Percentiles rank a stretch among this genome's conserved stretches.
These are phyloP conservation scores for Dipodomys ordii DNA, from an alignment of 2,113 vertebrate genomes.

Conservation along the genomic window DNA sequence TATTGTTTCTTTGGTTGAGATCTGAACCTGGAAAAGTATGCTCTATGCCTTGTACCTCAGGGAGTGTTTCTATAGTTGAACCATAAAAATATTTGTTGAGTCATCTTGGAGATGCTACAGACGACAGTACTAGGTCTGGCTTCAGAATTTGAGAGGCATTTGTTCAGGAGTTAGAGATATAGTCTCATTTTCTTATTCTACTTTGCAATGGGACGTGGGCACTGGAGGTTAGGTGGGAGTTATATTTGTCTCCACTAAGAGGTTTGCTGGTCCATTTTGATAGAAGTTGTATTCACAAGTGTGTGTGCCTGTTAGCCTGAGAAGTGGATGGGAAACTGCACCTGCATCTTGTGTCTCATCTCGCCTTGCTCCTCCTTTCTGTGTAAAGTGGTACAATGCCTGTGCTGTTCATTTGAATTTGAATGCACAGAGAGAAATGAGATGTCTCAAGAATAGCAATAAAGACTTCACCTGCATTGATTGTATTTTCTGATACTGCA, in stretches of 20 bases:
- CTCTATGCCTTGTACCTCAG: background rate
- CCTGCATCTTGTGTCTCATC: background rate
- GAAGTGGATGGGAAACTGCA: background rate
- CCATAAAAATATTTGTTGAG: background rate
- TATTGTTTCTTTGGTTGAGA: slow-evolving; percentile 56
- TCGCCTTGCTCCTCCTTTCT: background rate
- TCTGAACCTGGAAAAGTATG: background rate
- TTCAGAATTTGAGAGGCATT: background rate
- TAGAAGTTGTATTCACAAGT: background rate
- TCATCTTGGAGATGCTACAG: background rate
- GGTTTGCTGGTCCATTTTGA: background rate
- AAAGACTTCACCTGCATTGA: slow-evolving; percentile 16
- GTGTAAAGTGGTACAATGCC: background rate
- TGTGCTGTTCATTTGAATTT: background rate
- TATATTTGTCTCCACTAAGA: background rate
- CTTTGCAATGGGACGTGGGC: background rate
- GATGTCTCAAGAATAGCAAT: background rate
- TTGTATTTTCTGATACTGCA: slow-evolving; percentile 71
- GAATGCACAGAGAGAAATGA: slow-evolving; percentile 44
- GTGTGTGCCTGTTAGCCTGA: background rate
- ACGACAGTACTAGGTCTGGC: background rate
- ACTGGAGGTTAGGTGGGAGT: background rate
- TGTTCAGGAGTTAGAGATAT: background rate
- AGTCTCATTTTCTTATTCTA: background rate
- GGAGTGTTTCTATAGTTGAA: background rate